These are phyloP conservation scores for Choloepus didactylus DNA, from an alignment of 2,797 vertebrate genomes.

Conservation along the genomic window DNA sequence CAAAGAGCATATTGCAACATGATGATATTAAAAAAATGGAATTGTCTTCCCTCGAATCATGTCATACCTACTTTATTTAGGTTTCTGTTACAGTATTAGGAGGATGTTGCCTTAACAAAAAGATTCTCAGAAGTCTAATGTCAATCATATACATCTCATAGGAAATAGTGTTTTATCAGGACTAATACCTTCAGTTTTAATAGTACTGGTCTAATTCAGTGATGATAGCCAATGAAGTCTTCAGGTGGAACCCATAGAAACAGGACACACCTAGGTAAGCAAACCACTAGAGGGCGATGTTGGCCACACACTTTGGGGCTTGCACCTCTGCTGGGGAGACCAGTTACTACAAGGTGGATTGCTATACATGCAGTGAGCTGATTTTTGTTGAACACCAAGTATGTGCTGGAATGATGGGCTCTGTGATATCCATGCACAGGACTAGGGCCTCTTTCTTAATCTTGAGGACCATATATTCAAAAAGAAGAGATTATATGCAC, in stretches of 20 bases:
- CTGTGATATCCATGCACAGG: not conserved
- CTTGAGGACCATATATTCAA: not conserved
- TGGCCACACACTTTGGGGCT: slow-evolving; percentile 27
- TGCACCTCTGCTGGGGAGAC: not conserved
- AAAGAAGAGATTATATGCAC: slow-evolving; percentile 35
- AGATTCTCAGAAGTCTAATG: not conserved
- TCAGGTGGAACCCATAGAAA: not conserved
- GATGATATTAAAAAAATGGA: slow-evolving; percentile 36
- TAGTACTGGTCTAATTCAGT: not conserved
- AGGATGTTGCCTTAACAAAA: slow-evolving; percentile 25
- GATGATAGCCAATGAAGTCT: not conserved
- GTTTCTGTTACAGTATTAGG: slow-evolving; percentile 3
- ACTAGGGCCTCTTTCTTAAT: slow-evolving; percentile 9
- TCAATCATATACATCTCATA: not conserved
- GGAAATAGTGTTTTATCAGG: not conserved
- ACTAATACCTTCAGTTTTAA: not conserved
- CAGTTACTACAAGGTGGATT: not conserved
- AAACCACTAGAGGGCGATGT: slow-evolving; percentile 82
- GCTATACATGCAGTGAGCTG: not conserved
- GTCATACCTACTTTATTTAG: slow-evolving; percentile 18
- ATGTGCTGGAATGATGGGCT: not conserved
- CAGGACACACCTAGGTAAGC: slow-evolving; percentile 44
- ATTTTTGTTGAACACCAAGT: not conserved
- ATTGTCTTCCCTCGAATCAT: slow-evolving; percentile 27
- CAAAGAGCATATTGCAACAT: slow-evolving; percentile 55